These are phyloP conservation scores for Thalassoma bifasciatum DNA, from an alignment of 2,113 vertebrate species.

Conservation along the genomic window DNA sequence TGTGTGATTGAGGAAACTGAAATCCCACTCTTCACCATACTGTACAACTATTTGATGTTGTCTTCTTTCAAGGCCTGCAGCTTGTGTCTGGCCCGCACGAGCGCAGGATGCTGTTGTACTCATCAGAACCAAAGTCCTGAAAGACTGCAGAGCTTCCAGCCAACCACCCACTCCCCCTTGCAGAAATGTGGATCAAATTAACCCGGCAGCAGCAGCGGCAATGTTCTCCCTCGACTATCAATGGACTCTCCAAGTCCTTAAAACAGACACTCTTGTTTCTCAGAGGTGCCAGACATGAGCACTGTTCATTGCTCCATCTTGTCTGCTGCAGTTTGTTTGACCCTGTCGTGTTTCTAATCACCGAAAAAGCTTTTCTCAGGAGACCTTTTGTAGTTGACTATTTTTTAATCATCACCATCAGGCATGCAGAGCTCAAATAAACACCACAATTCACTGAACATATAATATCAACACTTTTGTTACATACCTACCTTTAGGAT, in stretches of 20 bases:
- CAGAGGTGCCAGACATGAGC: conserved; percentile 58
- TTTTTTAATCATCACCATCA: conserved; percentile 44
- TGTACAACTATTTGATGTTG: conserved; percentile 44
- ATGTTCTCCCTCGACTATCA: conserved; percentile 71
- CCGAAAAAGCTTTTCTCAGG: conserved; percentile 45
- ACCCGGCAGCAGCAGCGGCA: conserved; percentile 70
- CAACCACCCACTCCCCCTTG: conserved; percentile 36
- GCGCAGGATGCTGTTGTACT: conserved; percentile 64
- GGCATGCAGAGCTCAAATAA: conserved; percentile 33
- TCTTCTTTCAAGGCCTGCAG: conserved; percentile 55
- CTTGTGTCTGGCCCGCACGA: conserved; percentile 59
- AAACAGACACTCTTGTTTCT: conserved; percentile 68
- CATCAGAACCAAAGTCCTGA: conserved; percentile 64
- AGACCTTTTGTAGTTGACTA: conserved; percentile 14
- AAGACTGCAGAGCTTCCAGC: conserved; percentile 57
- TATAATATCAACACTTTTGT: conserved; percentile 40
- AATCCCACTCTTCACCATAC: conserved; percentile 31
- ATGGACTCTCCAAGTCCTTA: conserved; percentile 68
- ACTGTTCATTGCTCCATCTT: conserved; percentile 47
- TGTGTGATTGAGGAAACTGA: conserved; percentile 55
- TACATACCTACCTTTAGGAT: conserved; percentile 14
- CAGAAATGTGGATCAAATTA: conserved; percentile 82
- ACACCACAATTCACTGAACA: neutral
- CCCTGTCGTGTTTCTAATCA: conserved; percentile 61
- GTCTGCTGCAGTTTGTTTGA: conserved; percentile 70